phyloP scores from a whole-genome alignment of 2,888 invertebrate species.

The Sinotaia quadrata region DNA sequence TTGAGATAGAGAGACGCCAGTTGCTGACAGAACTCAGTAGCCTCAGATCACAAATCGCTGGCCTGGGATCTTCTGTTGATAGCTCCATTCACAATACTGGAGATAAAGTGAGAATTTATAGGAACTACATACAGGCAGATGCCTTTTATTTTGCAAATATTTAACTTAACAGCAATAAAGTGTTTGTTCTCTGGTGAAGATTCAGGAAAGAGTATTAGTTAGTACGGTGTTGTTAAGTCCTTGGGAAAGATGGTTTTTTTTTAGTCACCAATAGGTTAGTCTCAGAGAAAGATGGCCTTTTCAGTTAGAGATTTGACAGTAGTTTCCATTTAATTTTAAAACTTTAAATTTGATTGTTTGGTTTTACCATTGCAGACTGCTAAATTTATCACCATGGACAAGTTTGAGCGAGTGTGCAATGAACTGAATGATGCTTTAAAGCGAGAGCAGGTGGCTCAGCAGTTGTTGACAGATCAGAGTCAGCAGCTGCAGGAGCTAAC shows the following conservation, averaged over 20 bases:
- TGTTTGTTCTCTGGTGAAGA: no score
- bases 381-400: slow-evolving; percentile 59
- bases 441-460: slow-evolving; percentile 67
- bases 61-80: slow-evolving; percentile 11
- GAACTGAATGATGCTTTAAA: slow-evolving; percentile 65
- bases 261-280: no score
- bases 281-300: no score
- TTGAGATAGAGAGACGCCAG: slow-evolving; percentile 63
- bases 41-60: slow-evolving; percentile 48
- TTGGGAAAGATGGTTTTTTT: no score
- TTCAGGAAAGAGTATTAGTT: no score
- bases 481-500: slow-evolving; percentile 62
- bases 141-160: no score
- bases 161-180: no score
- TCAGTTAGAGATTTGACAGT: no score
- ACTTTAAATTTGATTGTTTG: no score
- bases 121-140: no score
- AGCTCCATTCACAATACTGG: neutral
- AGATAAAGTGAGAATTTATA: slow-evolving; percentile 1
- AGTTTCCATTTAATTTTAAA: no score
- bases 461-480: slow-evolving; percentile 65
- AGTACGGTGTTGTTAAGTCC: no score
- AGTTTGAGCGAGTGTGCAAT: slow-evolving; percentile 66
- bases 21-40: slow-evolving; percentile 55
- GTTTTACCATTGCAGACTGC: slow-evolving; percentile 40